Base-by-base conservation (phyloP, 2,888 invertebrate species). In the Euphydryas editha region DNA sequence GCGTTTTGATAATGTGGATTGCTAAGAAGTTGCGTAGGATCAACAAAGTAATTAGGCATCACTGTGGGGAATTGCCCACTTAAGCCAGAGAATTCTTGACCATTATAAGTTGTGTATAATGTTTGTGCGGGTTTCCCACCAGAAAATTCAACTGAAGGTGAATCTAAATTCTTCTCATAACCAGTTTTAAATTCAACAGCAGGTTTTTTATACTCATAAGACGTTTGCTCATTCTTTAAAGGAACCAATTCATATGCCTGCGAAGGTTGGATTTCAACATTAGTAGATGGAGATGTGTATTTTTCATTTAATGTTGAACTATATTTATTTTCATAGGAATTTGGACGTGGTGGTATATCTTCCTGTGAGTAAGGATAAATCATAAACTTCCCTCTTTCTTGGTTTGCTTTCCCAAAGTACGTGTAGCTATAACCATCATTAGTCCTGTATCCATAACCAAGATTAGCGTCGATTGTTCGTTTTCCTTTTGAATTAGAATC, bases 291-390 rank as follows among this genome's bases (percentile, higher is more conserved):
- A 4, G 64, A 70, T 44, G 76, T 71, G 21, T 81, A 76, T 54
- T 78, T 78, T 20, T 82, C 82, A 21, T 57, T 61, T 20, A 77
- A 65, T 20, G 73, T 65, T 2, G 65, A 59, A 24, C 47, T 65
- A 18, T 73, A 72, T 36, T 68, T 67, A 49, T 60, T 54, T 20
- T 62, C 20, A 2, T 68, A 60, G 39, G 63, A 21, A 24, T 73
- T 76, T 39, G 72, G 70, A 15, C 75, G 71, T 13, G 93, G 72
- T 5, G 94, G 93, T 68, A 95, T 94, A 75, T 95, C 94, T 64
- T 94, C 91, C 80, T 95, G 95, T 0, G 95, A 95, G 79, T 95
- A 95, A 5, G 95, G 95, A 77, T 95, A 95, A 68, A 95, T 93
- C 90, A 94, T 93, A 75, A 94, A 95, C 77, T 94, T 95, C 13